Evolutionary conservation across 1,140 invertebrate genomes (phyloP).

Genomic region (Temnothorax longispinosus): DNA sequence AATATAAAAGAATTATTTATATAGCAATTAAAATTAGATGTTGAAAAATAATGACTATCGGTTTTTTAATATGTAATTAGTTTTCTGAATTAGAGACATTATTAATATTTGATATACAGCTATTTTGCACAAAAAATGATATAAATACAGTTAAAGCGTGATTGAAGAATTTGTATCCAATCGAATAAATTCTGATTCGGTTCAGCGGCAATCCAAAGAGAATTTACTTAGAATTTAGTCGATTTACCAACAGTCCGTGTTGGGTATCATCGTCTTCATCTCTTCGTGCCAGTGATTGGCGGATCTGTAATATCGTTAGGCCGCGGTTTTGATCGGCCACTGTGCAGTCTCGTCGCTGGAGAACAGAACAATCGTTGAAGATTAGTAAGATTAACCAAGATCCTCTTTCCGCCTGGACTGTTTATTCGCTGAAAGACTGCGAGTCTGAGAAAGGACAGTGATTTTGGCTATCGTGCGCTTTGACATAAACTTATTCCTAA

Average conservation of each 20-base stretch:
- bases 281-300: slow-evolving; percentile 61
- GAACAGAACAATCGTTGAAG: slow-evolving; percentile 68
- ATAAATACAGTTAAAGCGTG: neutral
- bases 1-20: neutral
- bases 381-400: slow-evolving; percentile 78
- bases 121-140: neutral
- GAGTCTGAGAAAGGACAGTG: slow-evolving; percentile 57
- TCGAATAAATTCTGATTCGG: neutral
- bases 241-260: slow-evolving; percentile 3
- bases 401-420: slow-evolving; percentile 61
- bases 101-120: neutral
- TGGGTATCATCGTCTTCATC: slow-evolving; percentile 51
- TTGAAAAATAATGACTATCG: neutral
- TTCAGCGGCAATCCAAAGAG: neutral
- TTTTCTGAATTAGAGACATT: neutral
- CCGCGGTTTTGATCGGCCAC: slow-evolving; percentile 63
- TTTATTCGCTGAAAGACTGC: slow-evolving; percentile 21
- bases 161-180: neutral
- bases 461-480: neutral
- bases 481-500: slow-evolving; percentile 1
- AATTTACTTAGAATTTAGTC: slow-evolving; percentile 32
- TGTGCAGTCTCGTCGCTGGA: slow-evolving; percentile 26
- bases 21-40: neutral
- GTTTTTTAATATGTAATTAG: neutral
- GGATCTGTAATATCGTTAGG: slow-evolving; percentile 71